phyloP scores from a whole-genome alignment of 1,140 invertebrate species.

The Batillaria attramentaria region DNA sequence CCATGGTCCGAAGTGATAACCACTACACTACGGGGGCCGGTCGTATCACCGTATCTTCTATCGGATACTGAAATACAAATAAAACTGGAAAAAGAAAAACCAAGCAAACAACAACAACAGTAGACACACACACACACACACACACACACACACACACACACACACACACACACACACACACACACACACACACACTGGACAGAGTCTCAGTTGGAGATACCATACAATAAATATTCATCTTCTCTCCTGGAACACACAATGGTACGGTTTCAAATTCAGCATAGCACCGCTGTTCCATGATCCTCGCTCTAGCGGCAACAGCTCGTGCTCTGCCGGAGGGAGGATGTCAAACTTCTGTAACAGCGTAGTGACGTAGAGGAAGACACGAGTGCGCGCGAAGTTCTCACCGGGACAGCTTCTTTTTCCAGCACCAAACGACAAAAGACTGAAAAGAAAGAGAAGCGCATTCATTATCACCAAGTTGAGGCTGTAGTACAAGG shows the following conservation, averaged over 20 bases:
- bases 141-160: background rate
- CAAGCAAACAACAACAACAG: slow-evolving; percentile 3
- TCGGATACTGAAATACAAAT: too few relatives aligned
- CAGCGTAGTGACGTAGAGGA: slow-evolving; percentile 52
- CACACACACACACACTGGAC: slow-evolving; percentile 11
- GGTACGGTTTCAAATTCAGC: slow-evolving; percentile 18
- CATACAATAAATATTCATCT: too few relatives aligned
- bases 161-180: slow-evolving; percentile 8
- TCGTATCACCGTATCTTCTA: too few relatives aligned
- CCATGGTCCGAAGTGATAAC: too few relatives aligned
- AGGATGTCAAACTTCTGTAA: slow-evolving; percentile 56
- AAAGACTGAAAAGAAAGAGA: slow-evolving; percentile 33
- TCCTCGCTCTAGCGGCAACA: slow-evolving; percentile 21
- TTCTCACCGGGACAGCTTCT: slow-evolving; percentile 56
- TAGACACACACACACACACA: background rate
- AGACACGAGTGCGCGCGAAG: slow-evolving; percentile 52
- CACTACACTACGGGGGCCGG: too few relatives aligned
- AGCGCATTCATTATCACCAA: too few relatives aligned
- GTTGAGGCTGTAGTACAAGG: too few relatives aligned
- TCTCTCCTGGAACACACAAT: background rate
- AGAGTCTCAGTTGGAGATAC: too few relatives aligned
- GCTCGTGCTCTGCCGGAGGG: slow-evolving; percentile 24
- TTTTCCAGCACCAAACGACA: slow-evolving; percentile 49
- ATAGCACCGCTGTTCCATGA: slow-evolving; percentile 16
- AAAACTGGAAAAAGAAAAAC: too few relatives aligned